These are phyloP conservation scores for Lepidocolaptes lacrymiger DNA, from an alignment of 2,797 vertebrate species.

Conservation along the genomic window DNA sequence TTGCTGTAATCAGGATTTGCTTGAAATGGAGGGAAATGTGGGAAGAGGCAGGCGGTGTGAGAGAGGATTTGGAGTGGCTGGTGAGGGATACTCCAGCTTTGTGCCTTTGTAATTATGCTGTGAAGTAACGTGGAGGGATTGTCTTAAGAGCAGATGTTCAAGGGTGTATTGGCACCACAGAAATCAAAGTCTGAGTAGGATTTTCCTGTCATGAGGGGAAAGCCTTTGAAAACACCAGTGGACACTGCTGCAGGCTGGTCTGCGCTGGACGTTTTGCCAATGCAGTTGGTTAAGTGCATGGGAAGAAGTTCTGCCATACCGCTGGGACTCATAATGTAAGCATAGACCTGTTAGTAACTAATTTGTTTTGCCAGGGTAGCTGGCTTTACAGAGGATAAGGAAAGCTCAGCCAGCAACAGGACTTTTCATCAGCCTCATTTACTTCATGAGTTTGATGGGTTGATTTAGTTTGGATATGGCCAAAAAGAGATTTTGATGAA, in stretches of 20 bases:
- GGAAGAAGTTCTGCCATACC: neutral
- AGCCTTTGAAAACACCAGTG: neutral
- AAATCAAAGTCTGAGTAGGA: neutral
- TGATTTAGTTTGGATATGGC: neutral
- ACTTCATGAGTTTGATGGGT: neutral
- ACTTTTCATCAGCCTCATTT: neutral
- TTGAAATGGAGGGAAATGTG: neutral
- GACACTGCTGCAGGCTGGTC: accelerated
- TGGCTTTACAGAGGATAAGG: neutral
- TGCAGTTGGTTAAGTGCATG: neutral
- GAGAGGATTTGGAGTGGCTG: neutral
- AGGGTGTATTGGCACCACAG: neutral
- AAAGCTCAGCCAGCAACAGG: neutral
- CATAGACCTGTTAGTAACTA: neutral
- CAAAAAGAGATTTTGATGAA: neutral
- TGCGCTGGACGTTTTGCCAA: accelerated
- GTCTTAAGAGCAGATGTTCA: neutral
- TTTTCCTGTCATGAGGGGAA: neutral
- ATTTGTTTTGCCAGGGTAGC: neutral
- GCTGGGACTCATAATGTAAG: neutral
- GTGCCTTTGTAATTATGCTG: neutral
- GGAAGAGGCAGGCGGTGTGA: neutral
- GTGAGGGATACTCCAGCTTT: neutral
- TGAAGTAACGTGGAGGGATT: neutral
- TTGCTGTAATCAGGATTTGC: neutral